These are phyloP conservation scores for Halichondria panicea DNA, from an alignment of 37 sponge, comb jelly and placozoan species.

Conservation along the genomic window DNA sequence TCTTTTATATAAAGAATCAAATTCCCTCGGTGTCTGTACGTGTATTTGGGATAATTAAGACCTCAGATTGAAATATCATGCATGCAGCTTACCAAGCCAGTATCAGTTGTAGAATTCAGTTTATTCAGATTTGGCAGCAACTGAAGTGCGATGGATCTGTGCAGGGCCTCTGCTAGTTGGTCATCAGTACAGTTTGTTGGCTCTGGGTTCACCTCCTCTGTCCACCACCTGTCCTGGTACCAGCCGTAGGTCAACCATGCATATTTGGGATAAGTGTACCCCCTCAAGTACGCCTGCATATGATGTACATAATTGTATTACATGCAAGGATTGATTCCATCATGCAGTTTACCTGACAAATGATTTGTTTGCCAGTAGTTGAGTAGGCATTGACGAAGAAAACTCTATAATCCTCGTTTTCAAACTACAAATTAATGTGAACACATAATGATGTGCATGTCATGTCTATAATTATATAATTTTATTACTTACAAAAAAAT, in stretches of 20 bases:
- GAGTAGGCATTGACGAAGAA: conserved; percentile 35
- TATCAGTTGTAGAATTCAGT: background rate
- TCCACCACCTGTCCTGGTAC: conserved; percentile 32
- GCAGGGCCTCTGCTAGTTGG: conserved; percentile 4
- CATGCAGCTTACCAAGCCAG: conserved; percentile 5
- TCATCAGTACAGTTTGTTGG: conserved; percentile 14
- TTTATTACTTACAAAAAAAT: background rate
- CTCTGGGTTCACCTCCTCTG: background rate
- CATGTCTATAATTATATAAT: background rate
- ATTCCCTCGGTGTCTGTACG: background rate
- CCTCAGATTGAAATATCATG: background rate
- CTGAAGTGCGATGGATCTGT: background rate
- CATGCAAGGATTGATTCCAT: too few relatives aligned
- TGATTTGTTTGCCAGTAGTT: background rate
- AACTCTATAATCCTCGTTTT: background rate
- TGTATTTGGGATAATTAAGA: background rate
- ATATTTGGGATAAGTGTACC: conserved; percentile 16
- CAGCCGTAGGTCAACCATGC: conserved; percentile 25
- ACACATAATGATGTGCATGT: background rate
- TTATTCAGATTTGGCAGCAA: background rate
- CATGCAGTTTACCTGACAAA: conserved; percentile 24
- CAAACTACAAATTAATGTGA: background rate
- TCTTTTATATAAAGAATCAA: background rate
- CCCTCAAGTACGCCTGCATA: conserved; percentile 12
- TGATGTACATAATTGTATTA: too few relatives aligned